These are phyloP conservation scores for Pectinophora gossypiella DNA, from an alignment of 1,140 invertebrate genomes.

Conservation along the genomic window DNA sequence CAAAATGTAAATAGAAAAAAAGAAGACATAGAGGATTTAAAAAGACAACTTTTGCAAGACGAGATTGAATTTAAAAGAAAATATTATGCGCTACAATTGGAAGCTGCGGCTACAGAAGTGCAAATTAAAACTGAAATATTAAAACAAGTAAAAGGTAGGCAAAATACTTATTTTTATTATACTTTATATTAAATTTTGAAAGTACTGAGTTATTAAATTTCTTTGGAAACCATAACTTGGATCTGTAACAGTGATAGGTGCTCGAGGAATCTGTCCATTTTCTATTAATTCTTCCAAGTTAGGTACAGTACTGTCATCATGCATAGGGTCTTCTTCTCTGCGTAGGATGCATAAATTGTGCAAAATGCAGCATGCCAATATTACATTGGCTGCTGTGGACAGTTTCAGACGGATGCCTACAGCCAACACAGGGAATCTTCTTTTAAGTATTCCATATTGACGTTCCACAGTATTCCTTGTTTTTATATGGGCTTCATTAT, in stretches of 20 bases:
- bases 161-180: not conserved
- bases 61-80: not conserved
- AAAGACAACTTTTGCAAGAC: not conserved
- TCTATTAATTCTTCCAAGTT: constrained; percentile 8
- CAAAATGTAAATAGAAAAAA: too few species aligned
- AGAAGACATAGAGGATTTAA: not conserved
- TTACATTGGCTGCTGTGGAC: constrained; percentile 29
- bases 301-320: constrained; percentile 7
- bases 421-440: constrained; percentile 46
- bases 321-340: constrained; percentile 16
- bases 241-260: not conserved
- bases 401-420: constrained; percentile 35
- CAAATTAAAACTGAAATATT: constrained; percentile 4
- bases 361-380: constrained; percentile 52
- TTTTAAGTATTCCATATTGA: constrained; percentile 50
- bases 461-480: constrained; percentile 58
- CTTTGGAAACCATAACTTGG: constrained; percentile 13
- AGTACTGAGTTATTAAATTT: constrained; percentile 11
- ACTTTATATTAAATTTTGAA: constrained; percentile 4
- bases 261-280: constrained; percentile 3
- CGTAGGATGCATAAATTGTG: constrained; percentile 47
- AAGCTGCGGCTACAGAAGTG: not conserved
- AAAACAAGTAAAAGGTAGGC: constrained; percentile 1
- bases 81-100: not conserved
- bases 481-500: constrained; percentile 31